Base-by-base conservation (phyloP, 2,113 vertebrate genomes). In the Scalopus aquaticus region DNA sequence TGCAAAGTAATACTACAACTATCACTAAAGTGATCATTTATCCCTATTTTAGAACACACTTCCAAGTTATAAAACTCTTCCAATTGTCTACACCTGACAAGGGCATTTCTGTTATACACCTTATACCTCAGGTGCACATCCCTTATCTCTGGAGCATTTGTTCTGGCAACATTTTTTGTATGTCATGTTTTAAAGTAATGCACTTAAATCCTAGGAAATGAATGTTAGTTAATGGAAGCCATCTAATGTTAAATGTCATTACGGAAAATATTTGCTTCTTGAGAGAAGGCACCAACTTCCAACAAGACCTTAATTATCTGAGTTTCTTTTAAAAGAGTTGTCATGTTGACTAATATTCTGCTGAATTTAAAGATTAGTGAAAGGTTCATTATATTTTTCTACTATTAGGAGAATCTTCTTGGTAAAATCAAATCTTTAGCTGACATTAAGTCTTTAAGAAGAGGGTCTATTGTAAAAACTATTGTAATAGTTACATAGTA, bases 301-400 rank as follows among this genome's bases (percentile, higher is more conserved):
- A 70, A 5, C n/a, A 82, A 89, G 49, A 77, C 13, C 39, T 76
- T 88, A 78, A 77, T 35, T 73, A 94, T 9, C 10, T 67, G 58
- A 88, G 32, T 89, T 94, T 26, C 79, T 90, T 88, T 93, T 51
- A 62, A 39, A 62, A 88, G 46, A 67, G 24, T 42, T 44, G 46
- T 10, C 42, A 44, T 77, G 94, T 69, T 83, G 44, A 67, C 79
- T 39, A 94, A 80, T 17, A 22, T 37, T 84, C n/a, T 76, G 30
- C 62, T 95, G 19, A 84, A 90, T 84, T 77, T 82, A 93, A 94
- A 74, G 86, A 93, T 65, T 39, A 95, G 24, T 95, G 67, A 93
- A 70, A 49, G 49, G 19, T 64, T 93, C 35, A 88, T 65, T 83
- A 79, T n/a, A 60, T 81, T 85, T 56, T 94, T 88, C 64, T 78